Base-by-base conservation (phyloP, 2,888 invertebrate genomes). In the Nezara viridula region DNA sequence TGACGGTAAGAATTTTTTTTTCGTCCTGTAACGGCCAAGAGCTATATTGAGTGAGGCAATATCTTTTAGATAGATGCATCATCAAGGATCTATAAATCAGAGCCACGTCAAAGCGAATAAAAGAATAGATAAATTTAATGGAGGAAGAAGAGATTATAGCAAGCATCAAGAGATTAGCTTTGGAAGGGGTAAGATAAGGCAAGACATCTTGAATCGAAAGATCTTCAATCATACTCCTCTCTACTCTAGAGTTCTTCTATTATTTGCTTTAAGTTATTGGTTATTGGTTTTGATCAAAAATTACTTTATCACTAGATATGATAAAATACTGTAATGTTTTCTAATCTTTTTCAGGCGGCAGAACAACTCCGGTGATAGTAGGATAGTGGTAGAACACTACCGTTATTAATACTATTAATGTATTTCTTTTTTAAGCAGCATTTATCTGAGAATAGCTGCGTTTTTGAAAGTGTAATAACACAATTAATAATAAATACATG, bases 41-140 rank as follows among this genome's bases (percentile, higher is more conserved):
- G 66, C 16, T 66, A 32, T 60, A 60, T 4, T 0, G 16, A 66
- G 32, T 32, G 32, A 2, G 66, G 32, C 66, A 19, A 27, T 66
- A 66, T 37, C 32, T 66, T 32, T 32, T 32, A 32, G 32, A 66
- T 32, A 32, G 32, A 66, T 32, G 32, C 19, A 66, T 66, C 66
- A 66, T 66, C 66, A 66, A 37, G 66, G 16, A 16, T 66, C 32
- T 5, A 66, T 66, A 32, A 66, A 66, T 66, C 66, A 66, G 32
- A 19, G 32, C 32, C 66, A 66, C 66, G 66, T 66, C 66, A 66
- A 1, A 19, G 19, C 32, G 32, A 66, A 66, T 66, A 66, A 66
- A 66, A 66, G 66, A 66, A 66, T 66, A 32, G 66, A 66, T 66
- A 66, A 66, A 66, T 66, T 66, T 66, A 66, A 66, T 66, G 32